phyloP scores from a whole-genome alignment of 2,888 invertebrate species.

The Sinotaia quadrata region DNA sequence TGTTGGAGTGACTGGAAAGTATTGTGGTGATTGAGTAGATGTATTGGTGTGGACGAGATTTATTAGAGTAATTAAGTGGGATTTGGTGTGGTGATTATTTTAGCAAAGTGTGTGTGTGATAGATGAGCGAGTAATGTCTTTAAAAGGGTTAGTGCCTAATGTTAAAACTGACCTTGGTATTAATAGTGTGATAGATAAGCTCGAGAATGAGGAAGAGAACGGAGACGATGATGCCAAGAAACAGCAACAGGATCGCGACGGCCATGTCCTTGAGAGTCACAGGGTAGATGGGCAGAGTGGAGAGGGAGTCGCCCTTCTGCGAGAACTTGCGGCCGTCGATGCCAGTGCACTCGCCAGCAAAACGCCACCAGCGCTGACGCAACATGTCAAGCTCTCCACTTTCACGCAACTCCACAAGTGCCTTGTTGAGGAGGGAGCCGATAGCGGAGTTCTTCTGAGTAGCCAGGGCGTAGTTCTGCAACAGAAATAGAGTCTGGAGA shows the following conservation, averaged over 20 bases:
- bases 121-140: too few relatives aligned
- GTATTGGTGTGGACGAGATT: too few relatives aligned
- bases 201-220: conserved; percentile 41
- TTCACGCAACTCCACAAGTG: conserved; percentile 24
- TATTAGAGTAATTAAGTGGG: too few relatives aligned
- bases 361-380: conserved; percentile 37
- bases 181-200: conserved; percentile 38
- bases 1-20: too few relatives aligned
- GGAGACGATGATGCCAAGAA: conserved; percentile 39
- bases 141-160: too few relatives aligned
- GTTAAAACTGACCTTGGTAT: conserved; percentile 41
- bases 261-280: conserved; percentile 41
- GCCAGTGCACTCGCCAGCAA: conserved; percentile 34
- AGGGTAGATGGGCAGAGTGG: conserved; percentile 38
- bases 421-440: conserved; percentile 27
- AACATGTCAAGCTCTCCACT: conserved; percentile 27
- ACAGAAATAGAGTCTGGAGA: background rate
- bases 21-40: too few relatives aligned
- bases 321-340: conserved; percentile 35
- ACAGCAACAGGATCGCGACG: conserved; percentile 40
- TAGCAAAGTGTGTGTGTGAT: too few relatives aligned
- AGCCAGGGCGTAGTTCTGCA: conserved; percentile 20
- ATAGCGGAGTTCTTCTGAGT: conserved; percentile 15
- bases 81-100: too few relatives aligned
- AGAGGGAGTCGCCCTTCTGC: conserved; percentile 31